Base-by-base conservation (phyloP, 2,113 vertebrate genomes). In the Eurystomus gularis region DNA sequence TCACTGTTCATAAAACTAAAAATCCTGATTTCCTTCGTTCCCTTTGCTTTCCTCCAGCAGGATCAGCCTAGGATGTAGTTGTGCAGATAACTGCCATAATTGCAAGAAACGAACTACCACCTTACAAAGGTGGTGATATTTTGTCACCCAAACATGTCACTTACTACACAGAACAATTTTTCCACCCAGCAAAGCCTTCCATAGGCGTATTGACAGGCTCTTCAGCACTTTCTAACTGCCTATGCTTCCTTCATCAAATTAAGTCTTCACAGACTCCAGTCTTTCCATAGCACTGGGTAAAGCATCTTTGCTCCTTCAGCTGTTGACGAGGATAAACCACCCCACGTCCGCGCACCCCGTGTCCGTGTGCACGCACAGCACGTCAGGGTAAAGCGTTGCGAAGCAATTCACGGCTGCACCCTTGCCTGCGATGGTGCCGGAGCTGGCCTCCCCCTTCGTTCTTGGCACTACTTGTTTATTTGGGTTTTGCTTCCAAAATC, bases 261-360 rank as follows among this genome's bases (percentile, higher is more conserved):
- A n/a, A n/a, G n/a, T n/a, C n/a, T n/a, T n/a, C n/a, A n/a, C n/a
- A n/a, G n/a, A n/a, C n/a, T n/a, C n/a, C n/a, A 62, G 49, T 15
- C 55, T 37, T 66, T 49, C 71, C 3, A 0, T 17, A 25, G 58
- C 60, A 7, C 29, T 52, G 33, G 48, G 69, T 70, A 26, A 81
- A 88, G 33, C 48, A 49, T 37, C 69, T 88, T 31, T 44, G 68
- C 35, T 76, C 42, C 52, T 64, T 55, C 35, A 37, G 55, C 20
- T 75, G 78, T 29, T 51, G 87, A 44, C 3, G 24, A 90, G 79
- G 51, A 37, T 48, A n/a, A 66, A 85, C 66, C 3, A 26, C 2
- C 5, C 18, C 31, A 16, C 0, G 2, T 7, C 11, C 0, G 6
- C 19, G 1, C 42, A 28, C 6, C 57, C 37, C 2, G 21, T 8